These are phyloP conservation scores for Macrochelys suwanniensis DNA, from an alignment of 2,797 vertebrate genomes.

Conservation along the genomic window DNA sequence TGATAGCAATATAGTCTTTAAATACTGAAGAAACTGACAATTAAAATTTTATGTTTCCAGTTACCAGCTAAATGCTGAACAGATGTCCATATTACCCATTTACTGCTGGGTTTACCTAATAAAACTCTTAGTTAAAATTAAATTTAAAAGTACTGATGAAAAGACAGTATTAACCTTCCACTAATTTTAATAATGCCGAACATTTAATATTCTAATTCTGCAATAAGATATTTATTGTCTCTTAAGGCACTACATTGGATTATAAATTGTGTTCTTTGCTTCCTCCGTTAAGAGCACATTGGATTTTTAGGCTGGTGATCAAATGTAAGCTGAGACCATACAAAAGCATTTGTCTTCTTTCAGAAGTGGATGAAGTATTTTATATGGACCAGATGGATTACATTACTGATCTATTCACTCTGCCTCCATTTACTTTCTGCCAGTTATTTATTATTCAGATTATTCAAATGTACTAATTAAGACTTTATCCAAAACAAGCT, in stretches of 20 bases:
- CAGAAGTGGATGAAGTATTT: background rate
- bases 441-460: slow-evolving; percentile 9
- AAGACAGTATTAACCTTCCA: slow-evolving; percentile 71
- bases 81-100: slow-evolving; percentile 79
- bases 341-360: background rate
- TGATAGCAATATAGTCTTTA: slow-evolving; percentile 83
- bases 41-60: slow-evolving; percentile 85
- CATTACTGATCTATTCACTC: background rate
- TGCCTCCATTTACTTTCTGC: background rate
- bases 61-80: slow-evolving; percentile 82
- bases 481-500: background rate
- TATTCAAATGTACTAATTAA: slow-evolving; percentile 1
- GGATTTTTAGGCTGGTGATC: background rate
- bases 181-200: slow-evolving; percentile 66
- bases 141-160: slow-evolving; percentile 63
- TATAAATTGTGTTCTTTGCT: slow-evolving; percentile 6
- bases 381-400: background rate
- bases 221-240: slow-evolving; percentile 47
- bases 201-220: slow-evolving; percentile 59
- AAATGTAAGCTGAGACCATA: background rate
- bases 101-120: slow-evolving; percentile 74
- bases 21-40: slow-evolving; percentile 82
- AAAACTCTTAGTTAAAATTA: slow-evolving; percentile 79
- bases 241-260: background rate
- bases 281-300: slow-evolving; percentile 6